Percentiles rank a stretch among this genome's conserved stretches.
phyloP scores from a whole-genome alignment of 92 coral and sea anemone genomes.

The Epizoanthus scotinus region DNA sequence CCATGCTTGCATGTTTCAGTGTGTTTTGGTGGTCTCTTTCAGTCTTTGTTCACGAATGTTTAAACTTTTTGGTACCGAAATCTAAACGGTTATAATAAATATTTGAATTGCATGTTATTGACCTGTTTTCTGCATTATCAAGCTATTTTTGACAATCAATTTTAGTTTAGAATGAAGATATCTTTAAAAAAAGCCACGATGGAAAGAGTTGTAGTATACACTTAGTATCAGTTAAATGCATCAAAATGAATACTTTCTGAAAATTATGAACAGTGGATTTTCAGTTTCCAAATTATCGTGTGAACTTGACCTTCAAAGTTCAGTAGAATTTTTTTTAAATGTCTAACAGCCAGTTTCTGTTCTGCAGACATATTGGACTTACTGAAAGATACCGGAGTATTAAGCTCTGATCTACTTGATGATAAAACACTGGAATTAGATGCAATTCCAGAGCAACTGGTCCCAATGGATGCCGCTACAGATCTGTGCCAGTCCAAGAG shows the following conservation, averaged over 20 bases:
- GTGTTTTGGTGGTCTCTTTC: not conserved
- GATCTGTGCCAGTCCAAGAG: conserved; percentile 27
- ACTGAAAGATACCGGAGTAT: conserved; percentile 10
- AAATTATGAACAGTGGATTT: no score
- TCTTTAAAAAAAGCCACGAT: no score
- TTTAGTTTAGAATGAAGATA: no score
- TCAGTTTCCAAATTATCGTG: not conserved
- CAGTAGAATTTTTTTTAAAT: not conserved
- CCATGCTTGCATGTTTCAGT: not conserved
- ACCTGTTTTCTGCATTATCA: no score
- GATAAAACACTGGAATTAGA: conserved; percentile 1
- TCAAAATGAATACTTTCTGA: no score
- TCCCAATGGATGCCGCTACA: not conserved
- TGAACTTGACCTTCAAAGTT: not conserved
- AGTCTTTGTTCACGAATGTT: no score
- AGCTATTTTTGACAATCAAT: no score
- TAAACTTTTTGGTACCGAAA: not conserved
- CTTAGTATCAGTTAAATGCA: no score
- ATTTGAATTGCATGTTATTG: no score
- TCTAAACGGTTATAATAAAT: no score
- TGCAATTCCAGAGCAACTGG: conserved; percentile 23
- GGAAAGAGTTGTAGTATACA: no score
- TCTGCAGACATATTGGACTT: conserved; percentile 26
- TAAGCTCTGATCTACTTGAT: conserved; percentile 19
- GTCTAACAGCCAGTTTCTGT: not conserved